phyloP scores from a whole-genome alignment of 2,888 invertebrate species.

The Epinotia brunnichana region DNA sequence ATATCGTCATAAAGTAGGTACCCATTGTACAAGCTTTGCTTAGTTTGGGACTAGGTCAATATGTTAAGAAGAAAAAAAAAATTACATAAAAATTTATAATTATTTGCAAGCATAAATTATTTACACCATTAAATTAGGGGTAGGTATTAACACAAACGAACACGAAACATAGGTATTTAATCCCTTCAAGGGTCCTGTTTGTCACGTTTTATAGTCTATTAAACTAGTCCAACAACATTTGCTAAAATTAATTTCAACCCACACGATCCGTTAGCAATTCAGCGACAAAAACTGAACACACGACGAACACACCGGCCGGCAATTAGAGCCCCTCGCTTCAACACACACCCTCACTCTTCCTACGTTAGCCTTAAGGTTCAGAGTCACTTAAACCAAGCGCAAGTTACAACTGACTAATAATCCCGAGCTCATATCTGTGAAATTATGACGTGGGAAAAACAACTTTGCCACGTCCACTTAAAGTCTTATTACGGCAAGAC shows the following conservation, averaged over 20 bases:
- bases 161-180: neutral
- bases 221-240: slow-evolving; percentile 12
- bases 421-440: slow-evolving; percentile 3
- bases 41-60: no score
- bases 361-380: neutral
- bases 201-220: slow-evolving; percentile 10
- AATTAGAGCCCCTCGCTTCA: neutral
- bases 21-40: no score
- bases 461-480: slow-evolving; percentile 32
- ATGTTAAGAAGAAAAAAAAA: no score
- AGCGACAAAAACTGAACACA: slow-evolving; percentile 27
- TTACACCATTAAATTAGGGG: no score
- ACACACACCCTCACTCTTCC: neutral
- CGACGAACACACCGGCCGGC: slow-evolving; percentile 10
- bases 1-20: no score
- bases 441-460: slow-evolving; percentile 32
- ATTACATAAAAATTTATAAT: no score
- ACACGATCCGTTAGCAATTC: slow-evolving; percentile 10
- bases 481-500: slow-evolving; percentile 25
- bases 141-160: slow-evolving; percentile 9
- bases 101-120: no score
- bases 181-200: neutral
- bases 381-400: neutral
- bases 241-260: slow-evolving; percentile 13
- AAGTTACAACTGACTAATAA: neutral